These are phyloP conservation scores for Eristalis arbustorum DNA, from an alignment of 2,888 invertebrate genomes.

Conservation along the genomic window DNA sequence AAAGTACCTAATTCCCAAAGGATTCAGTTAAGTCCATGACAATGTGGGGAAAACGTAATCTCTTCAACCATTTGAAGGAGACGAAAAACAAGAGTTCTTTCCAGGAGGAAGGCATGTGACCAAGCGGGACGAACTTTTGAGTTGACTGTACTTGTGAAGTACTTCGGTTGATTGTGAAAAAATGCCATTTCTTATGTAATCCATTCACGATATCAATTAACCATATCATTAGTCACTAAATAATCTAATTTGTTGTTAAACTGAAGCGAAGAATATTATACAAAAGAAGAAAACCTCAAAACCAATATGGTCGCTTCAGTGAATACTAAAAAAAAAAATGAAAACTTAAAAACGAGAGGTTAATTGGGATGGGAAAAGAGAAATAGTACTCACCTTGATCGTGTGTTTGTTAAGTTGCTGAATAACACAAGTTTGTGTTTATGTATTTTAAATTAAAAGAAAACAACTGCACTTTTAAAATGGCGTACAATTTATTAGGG, in stretches of 20 bases:
- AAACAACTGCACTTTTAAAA: constrained; percentile 38
- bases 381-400: constrained; percentile 47
- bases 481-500: constrained; percentile 59
- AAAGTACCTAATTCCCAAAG: constrained; percentile 7
- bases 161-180: not conserved
- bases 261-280: not conserved
- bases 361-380: not conserved
- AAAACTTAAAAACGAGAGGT: not conserved
- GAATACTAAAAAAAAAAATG: not conserved
- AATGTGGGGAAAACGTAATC: not conserved
- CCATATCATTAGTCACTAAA: not conserved
- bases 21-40: not conserved
- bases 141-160: constrained; percentile 40
- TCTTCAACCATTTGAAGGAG: not conserved
- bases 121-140: constrained; percentile 34
- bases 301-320: constrained; percentile 22
- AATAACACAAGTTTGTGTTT: constrained; percentile 25
- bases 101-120: not conserved
- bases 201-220: not conserved
- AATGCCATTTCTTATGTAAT: constrained; percentile 8
- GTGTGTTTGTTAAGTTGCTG: constrained; percentile 20
- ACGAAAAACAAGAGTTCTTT: not conserved
- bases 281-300: not conserved
- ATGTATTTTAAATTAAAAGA: constrained; percentile 1
- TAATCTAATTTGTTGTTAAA: not conserved